These are phyloP conservation scores for Onychomys torridus DNA, from an alignment of 2,797 vertebrate species.

Conservation along the genomic window DNA sequence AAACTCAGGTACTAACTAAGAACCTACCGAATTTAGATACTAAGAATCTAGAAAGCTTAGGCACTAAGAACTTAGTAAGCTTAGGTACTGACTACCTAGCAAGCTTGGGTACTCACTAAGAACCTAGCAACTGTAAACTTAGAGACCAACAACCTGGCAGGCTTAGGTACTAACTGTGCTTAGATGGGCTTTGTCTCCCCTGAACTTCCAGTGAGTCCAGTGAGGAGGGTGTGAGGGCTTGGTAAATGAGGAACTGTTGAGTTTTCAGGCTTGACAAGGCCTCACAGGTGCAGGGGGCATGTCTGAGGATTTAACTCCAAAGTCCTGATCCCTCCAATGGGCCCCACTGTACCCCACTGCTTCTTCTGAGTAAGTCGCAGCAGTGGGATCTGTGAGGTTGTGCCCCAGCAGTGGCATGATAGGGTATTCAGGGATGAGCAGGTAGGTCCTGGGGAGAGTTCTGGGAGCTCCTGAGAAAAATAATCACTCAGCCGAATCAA, in stretches of 20 bases:
- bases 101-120: not conserved
- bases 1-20: too few species aligned
- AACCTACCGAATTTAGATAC: accelerated
- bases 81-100: not conserved
- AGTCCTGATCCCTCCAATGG: not conserved
- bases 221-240: not conserved
- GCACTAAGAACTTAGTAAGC: not conserved
- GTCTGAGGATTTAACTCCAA: not conserved
- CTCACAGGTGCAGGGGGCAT: not conserved
- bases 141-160: not conserved
- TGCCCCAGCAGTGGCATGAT: not conserved
- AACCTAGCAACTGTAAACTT: not conserved
- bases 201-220: not conserved
- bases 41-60: not conserved
- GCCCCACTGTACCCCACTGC: not conserved
- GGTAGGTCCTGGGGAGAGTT: not conserved
- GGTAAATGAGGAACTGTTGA: not conserved
- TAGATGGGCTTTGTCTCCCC: not conserved
- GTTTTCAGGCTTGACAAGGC: not conserved
- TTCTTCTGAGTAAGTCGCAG: not conserved
- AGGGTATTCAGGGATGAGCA: not conserved
- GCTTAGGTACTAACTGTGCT: not conserved
- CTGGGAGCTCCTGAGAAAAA: not conserved
- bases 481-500: not conserved
- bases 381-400: not conserved